Conservation (phyloP, 1,140 invertebrate species). For the Rhopalosiphum maidis region DNA sequence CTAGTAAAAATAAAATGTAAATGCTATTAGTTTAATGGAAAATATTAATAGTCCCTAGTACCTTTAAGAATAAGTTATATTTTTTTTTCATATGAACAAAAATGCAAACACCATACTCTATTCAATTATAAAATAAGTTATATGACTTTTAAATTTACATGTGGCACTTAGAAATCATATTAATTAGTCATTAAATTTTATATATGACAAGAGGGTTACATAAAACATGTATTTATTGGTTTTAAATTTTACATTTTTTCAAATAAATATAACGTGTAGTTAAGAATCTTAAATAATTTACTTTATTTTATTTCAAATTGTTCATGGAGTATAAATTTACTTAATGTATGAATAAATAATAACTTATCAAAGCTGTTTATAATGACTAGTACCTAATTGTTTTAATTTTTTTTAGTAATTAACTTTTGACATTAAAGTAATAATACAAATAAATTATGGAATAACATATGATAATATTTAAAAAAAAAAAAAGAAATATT, state of each 20-base stretch:
- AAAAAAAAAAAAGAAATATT: too few relatives aligned
- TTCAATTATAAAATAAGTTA: neutral
- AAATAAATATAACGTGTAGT: neutral
- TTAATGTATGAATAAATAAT: neutral
- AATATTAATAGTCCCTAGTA: neutral
- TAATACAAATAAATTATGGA: too few relatives aligned
- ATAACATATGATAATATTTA: too few relatives aligned
- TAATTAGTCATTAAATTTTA: neutral
- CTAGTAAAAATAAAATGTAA: constrained; percentile 1
- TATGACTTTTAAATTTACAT: neutral
- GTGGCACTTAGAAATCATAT: neutral
- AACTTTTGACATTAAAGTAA: too few relatives aligned
- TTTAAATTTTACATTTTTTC: neutral
- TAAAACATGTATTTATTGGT: neutral
- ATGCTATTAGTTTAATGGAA: constrained; percentile 17
- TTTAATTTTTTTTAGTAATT: too few relatives aligned
- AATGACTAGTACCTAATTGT: neutral
- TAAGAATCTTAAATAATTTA: neutral
- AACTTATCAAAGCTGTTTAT: neutral
- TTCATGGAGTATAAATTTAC: neutral
- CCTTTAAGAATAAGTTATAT: neutral
- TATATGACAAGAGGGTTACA: neutral
- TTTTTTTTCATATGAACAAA: neutral
- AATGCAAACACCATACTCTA: neutral
- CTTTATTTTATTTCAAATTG: neutral